Evolutionary conservation across 2,113 vertebrate genomes (phyloP), one percentile per base, ranked within the genome.

Genomic region (Vireo altiloquus): DNA sequence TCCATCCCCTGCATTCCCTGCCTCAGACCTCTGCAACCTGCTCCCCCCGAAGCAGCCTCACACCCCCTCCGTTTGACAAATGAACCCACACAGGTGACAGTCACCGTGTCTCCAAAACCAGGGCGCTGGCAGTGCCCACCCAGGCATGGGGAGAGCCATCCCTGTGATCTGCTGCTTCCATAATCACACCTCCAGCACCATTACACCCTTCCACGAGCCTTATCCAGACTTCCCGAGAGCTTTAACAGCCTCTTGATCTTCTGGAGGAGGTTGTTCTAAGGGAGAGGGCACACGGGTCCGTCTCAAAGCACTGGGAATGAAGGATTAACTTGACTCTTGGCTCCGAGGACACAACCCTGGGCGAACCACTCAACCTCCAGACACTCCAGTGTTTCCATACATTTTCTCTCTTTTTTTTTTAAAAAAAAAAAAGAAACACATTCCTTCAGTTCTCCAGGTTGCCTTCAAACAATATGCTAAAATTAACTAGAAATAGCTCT

Each of bases 21-120:
- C 28, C 72, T 31, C 13, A 1, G 0, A 23, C 24, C 50, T 40
- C 52, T 23, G 23, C 46, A 66, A 21, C 16, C 27, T 2, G 1
- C 19, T 35, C 10, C 21, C 57, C n/a, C 30, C 74, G 30, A 49
- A 46, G 46, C 2, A 0, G 23, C 46, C 53, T 42, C 54, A 22
- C 17, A 2, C 2, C 1, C 30, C 3, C 0, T 10, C 11, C 1
- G 0, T 50, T 15, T 68, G 31, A 3, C 22, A 37, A 16, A 8
- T 13, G 11, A 77, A 42, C 28, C 50, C 18, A 9, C 2, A 13
- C 0, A 11, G 30, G 44, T 8, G 7, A 84, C 14, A 49, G 50
- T 3, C 42, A 56, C 20, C 1, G 2, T 21, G n/a, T 22, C 70
- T 65, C 42, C 75, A 42, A 50, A 79, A 8, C 2, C n/a, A 33